Evolutionary conservation across 37 sponge, comb jelly and placozoan genomes (phyloP).

Genomic region (Chondrosia reniformis): DNA sequence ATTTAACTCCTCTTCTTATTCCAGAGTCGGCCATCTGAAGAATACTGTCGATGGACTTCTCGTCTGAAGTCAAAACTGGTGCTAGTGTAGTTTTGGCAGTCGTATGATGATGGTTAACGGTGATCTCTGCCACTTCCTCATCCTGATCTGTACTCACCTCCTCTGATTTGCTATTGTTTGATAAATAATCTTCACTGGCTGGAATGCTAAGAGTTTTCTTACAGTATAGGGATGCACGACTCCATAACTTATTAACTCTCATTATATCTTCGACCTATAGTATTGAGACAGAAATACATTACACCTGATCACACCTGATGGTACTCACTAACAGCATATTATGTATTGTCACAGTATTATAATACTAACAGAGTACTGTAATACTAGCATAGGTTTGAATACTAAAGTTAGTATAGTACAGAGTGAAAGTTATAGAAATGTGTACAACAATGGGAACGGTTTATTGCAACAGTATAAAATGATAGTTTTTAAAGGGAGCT

Average conservation of each 20-base stretch:
- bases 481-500: too few relatives aligned
- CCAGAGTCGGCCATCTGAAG: background rate
- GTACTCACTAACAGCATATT: too few relatives aligned
- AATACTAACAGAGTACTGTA: too few relatives aligned
- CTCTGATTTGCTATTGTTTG: background rate
- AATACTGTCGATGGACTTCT: background rate
- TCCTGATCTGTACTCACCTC: background rate
- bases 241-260: background rate
- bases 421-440: too few relatives aligned
- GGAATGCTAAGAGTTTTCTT: background rate
- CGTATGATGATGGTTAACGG: background rate
- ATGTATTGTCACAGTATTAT: too few relatives aligned
- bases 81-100: background rate
- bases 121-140: background rate
- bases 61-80: background rate
- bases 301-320: background rate
- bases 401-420: too few relatives aligned
- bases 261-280: conserved; percentile 4
- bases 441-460: too few relatives aligned
- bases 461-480: too few relatives aligned
- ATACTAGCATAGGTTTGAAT: too few relatives aligned
- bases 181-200: background rate
- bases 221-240: background rate
- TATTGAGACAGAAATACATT: background rate
- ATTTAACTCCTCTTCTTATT: background rate